Evolutionary conservation across 1,140 invertebrate species (phyloP), one percentile per base, ranked within the genome.

Genomic region (Colletes gigas): DNA sequence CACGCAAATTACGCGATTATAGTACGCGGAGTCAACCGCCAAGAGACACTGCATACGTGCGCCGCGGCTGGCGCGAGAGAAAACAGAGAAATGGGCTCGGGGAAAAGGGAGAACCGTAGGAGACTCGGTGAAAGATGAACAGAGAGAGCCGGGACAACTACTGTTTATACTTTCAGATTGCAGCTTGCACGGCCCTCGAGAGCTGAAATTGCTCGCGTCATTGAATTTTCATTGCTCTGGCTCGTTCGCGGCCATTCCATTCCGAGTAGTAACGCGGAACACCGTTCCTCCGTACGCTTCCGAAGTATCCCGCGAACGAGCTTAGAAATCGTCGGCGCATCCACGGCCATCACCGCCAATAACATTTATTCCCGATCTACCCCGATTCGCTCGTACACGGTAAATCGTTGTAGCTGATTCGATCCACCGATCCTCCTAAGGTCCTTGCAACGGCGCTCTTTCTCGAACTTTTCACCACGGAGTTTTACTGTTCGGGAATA

Each of bases 1-100:
- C 87, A 91, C 88, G 90, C 89, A 90, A 91, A 91, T 91, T 91
- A 90, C 88, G 85, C 87, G 88, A 91, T 91, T 90, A 89, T 70
- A 81, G 82, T 86, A 73, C 72, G 82, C 82, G 69, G 30, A 88
- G 83, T 74, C 80, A 82, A 82, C 79, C 87, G 85, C 73, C 81
- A 78, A 81, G 78, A 76, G 80, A 84, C 78, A 70, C 66, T 63
- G 69, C 57, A 62, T 60, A 76, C 72, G 85, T 62, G 85, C 71
- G 44, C 4, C 21, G 44, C 62, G 57, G 0, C 80, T 77, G 63
- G 66, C 74, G 67, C 63, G 75, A 77, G 71, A 67, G 84, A 79
- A 70, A 83, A 71, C 44, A 30, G 70, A 52, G 70, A 77, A 63
- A 76, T 19, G 72, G 72, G 17, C 14, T 47, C 62, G 69, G 17